Evolutionary conservation across 2,888 invertebrate species (phyloP).

Genomic region (Tribolium freemani): DNA sequence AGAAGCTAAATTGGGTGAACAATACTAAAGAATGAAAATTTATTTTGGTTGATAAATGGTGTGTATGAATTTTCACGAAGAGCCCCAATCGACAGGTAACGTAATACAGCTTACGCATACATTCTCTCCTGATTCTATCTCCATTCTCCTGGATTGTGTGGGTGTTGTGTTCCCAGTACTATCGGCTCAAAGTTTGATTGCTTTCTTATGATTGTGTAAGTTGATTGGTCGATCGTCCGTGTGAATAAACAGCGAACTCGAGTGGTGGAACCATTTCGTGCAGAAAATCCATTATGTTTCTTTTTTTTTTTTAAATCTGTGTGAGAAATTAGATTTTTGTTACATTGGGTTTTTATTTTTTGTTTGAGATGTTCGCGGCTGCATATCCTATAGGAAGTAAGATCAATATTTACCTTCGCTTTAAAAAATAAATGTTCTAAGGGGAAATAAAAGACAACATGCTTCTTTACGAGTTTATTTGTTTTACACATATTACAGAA

Average conservation of each 20-base stretch:
- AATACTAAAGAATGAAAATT: too few relatives aligned
- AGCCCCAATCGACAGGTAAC: background rate
- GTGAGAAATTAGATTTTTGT: constrained; percentile 7
- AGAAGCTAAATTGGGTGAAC: background rate
- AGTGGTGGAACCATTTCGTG: constrained; percentile 4
- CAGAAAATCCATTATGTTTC: constrained; percentile 16
- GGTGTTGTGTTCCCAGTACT: constrained; percentile 10
- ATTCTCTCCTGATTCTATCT: constrained; percentile 6
- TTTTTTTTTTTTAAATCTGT: constrained; percentile 21
- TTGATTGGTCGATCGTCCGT: constrained; percentile 1
- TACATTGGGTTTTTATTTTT: constrained; percentile 2
- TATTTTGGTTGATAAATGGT: too few relatives aligned
- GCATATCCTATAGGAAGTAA: background rate
- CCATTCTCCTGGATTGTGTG: constrained; percentile 7
- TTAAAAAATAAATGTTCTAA: constrained; percentile 12
- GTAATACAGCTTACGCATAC: constrained; percentile 7
- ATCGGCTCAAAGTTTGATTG: constrained; percentile 26
- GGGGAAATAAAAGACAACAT: constrained; percentile 2
- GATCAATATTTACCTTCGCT: constrained; percentile 18
- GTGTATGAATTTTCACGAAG: background rate
- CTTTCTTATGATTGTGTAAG: constrained; percentile 13
- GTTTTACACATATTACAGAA: constrained; percentile 47
- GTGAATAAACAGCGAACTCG: background rate
- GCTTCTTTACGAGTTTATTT: constrained; percentile 38
- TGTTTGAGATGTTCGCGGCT: background rate